Evolutionary conservation across 2,797 vertebrate genomes (phyloP).

Genomic region (Holocentrus rufus): DNA sequence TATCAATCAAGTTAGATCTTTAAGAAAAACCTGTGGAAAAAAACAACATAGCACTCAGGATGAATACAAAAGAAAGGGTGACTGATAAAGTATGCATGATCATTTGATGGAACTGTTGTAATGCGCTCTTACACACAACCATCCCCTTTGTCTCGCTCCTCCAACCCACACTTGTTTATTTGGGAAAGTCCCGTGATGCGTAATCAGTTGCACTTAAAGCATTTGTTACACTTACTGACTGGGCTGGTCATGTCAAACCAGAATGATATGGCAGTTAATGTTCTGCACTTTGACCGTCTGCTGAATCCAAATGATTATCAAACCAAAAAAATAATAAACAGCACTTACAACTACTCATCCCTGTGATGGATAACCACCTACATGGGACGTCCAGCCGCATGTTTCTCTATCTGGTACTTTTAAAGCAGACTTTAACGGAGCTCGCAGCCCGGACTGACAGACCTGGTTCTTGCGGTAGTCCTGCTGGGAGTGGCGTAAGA

Average conservation of each 20-base stretch:
- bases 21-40: too few species aligned
- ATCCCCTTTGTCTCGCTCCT: not conserved
- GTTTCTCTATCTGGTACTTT: not conserved
- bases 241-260: not conserved
- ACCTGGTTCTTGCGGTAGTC: slow-evolving; percentile 99
- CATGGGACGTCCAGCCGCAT: not conserved
- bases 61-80: too few species aligned
- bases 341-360: too few species aligned
- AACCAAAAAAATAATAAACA: not conserved
- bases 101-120: too few species aligned
- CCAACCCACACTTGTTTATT: not conserved
- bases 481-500: slow-evolving; percentile 96
- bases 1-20: too few species aligned
- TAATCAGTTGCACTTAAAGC: too few species aligned
- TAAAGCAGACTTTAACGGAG: not conserved
- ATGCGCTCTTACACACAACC: too few species aligned
- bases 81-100: too few species aligned
- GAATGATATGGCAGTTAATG: not conserved
- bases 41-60: too few species aligned
- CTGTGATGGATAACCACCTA: too few species aligned
- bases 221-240: not conserved
- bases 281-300: too few species aligned
- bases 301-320: not conserved
- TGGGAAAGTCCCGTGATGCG: too few species aligned
- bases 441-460: not conserved